Evolutionary conservation across 92 coral and sea anemone genomes (phyloP).

Genomic region (Chrysogorgia sp.): DNA sequence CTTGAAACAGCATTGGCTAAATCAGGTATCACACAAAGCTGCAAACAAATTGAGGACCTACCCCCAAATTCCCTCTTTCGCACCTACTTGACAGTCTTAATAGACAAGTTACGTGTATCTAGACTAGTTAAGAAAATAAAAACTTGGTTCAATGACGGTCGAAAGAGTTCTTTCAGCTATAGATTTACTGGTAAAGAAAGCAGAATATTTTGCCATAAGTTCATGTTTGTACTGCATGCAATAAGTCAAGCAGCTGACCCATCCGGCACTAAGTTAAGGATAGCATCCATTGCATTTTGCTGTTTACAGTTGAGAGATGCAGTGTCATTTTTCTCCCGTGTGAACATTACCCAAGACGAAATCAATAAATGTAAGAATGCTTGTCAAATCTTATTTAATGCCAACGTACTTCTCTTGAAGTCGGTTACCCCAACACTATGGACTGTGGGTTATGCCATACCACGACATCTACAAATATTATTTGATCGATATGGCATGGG

Average conservation of each 20-base stretch:
- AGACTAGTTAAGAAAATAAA: conserved; percentile 56
- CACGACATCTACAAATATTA: conserved; percentile 58
- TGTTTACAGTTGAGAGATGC: conserved; percentile 63
- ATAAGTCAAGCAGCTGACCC: conserved; percentile 50
- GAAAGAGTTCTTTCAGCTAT: conserved; percentile 55
- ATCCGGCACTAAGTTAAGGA: conserved; percentile 47
- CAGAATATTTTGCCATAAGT: conserved; percentile 66
- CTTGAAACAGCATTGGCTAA: conserved; percentile 57
- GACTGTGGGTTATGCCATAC: conserved; percentile 76
- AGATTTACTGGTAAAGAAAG: conserved; percentile 76
- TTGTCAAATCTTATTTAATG: conserved; percentile 59
- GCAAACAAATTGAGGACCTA: conserved; percentile 15
- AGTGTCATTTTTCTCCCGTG: conserved; percentile 59
- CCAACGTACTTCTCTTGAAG: conserved; percentile 44
- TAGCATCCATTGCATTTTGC: conserved; percentile 58
- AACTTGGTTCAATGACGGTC: conserved; percentile 61
- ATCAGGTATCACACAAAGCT: conserved; percentile 7
- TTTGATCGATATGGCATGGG: conserved; percentile 58
- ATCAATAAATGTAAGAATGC: conserved; percentile 9
- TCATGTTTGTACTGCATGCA: conserved; percentile 63
- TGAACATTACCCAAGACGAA: conserved; percentile 22
- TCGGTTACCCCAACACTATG: conserved; percentile 67
- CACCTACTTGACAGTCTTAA: neutral
- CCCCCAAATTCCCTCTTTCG: conserved; percentile 6
- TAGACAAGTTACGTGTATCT: conserved; percentile 25